Evolutionary conservation across 2,797 vertebrate species (phyloP).

Genomic region (Poeciliopsis infans): DNA sequence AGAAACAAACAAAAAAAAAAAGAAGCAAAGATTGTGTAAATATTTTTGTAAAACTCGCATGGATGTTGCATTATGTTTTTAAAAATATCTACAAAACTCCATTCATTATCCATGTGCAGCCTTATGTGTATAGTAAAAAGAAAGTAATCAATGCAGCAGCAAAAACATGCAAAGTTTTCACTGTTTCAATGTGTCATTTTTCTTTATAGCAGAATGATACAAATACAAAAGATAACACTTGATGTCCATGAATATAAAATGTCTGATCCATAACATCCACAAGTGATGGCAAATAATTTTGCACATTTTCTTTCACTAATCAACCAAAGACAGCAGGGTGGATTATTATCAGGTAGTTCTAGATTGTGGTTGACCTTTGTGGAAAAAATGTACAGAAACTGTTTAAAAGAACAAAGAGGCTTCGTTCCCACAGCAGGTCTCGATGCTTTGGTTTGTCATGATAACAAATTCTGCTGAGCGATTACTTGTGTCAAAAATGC

Average conservation of each 20-base stretch:
- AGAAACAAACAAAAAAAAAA: neutral
- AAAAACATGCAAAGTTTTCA: neutral
- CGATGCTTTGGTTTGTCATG: too few relatives aligned
- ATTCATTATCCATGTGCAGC: conserved; percentile 1
- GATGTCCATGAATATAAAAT: neutral
- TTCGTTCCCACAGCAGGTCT: too few relatives aligned
- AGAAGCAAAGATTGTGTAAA: neutral
- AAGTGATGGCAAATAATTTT: neutral
- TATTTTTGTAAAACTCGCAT: neutral
- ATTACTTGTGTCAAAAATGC: too few relatives aligned
- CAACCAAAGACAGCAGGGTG: neutral
- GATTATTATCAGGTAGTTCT: neutral
- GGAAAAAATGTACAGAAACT: neutral
- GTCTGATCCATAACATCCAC: neutral
- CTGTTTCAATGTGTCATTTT: neutral
- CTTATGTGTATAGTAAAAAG: conserved; percentile 2
- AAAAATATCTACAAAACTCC: neutral
- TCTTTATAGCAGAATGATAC: neutral
- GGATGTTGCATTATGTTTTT: neutral
- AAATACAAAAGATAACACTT: neutral
- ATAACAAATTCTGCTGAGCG: too few relatives aligned
- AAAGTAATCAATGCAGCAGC: neutral
- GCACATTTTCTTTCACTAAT: too few relatives aligned
- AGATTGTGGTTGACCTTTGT: neutral
- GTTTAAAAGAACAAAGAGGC: neutral